These are phyloP conservation scores for Pyrocoelia pectoralis DNA, from an alignment of 2,888 invertebrate genomes.

Conservation along the genomic window DNA sequence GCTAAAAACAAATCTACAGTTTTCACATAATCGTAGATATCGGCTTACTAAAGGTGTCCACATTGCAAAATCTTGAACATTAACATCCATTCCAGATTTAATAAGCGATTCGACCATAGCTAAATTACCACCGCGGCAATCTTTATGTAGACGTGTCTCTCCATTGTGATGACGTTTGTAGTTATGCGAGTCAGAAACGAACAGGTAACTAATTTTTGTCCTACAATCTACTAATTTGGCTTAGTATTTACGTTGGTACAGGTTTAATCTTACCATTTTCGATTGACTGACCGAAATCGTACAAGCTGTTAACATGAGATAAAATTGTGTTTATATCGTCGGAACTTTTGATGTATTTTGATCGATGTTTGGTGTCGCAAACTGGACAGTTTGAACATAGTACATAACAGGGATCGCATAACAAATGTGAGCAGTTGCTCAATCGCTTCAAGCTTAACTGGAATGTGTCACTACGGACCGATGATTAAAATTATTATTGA, in stretches of 20 bases:
- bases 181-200: neutral
- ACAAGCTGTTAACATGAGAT: neutral
- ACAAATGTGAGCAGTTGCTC: neutral
- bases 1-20: conserved; percentile 55
- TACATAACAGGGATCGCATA: neutral
- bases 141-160: conserved; percentile 64
- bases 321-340: neutral
- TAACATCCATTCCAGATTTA: conserved; percentile 61
- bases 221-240: neutral
- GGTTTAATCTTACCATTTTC: neutral
- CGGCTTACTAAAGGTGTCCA: conserved; percentile 67
- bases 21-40: neutral
- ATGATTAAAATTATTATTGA: too few relatives aligned
- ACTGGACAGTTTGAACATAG: neutral
- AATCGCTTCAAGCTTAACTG: neutral
- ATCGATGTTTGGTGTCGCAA: neutral
- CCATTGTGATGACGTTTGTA: conserved; percentile 64
- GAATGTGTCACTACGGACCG: neutral
- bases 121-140: conserved; percentile 60
- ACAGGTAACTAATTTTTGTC: neutral
- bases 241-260: too few relatives aligned
- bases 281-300: neutral
- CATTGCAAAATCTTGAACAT: conserved; percentile 67
- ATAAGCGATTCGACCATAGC: conserved; percentile 58
- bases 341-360: neutral